Evolutionary conservation across 2,888 invertebrate genomes (phyloP).

Genomic region (Sclerodermus sp.): DNA sequence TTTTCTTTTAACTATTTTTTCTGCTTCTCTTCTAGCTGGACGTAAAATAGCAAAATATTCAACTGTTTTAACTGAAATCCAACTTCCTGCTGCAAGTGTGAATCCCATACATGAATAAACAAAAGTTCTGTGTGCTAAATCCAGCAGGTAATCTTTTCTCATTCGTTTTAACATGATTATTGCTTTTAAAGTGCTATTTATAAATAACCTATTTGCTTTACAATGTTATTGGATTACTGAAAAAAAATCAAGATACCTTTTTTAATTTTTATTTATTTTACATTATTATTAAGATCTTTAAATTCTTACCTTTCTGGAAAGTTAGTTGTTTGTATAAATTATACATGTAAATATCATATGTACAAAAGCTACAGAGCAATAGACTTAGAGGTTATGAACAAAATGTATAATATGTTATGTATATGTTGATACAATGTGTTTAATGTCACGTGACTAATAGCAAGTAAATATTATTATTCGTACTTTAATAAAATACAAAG

Average conservation of each 20-base stretch:
- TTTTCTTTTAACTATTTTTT: slow-evolving; percentile 56
- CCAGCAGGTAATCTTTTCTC: slow-evolving; percentile 43
- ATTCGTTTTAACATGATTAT: neutral
- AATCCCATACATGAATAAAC: slow-evolving; percentile 60
- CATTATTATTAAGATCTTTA: too few species aligned
- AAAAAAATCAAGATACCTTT: neutral
- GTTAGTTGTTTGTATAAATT: too few species aligned
- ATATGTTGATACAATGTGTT: too few species aligned
- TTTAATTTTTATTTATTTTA: neutral
- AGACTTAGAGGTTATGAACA: too few species aligned
- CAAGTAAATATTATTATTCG: too few species aligned
- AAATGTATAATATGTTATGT: too few species aligned
- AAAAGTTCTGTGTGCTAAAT: slow-evolving; percentile 60
- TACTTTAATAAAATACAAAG: too few species aligned
- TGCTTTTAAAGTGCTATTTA: neutral
- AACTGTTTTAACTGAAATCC: slow-evolving; percentile 57
- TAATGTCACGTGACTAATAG: too few species aligned
- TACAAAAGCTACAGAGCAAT: too few species aligned
- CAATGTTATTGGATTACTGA: neutral
- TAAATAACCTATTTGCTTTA: neutral
- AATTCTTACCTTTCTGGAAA: too few species aligned
- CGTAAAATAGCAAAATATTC: slow-evolving; percentile 56
- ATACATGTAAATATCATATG: too few species aligned
- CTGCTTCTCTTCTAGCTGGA: slow-evolving; percentile 53
- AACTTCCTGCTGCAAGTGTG: slow-evolving; percentile 53